phyloP scores from a whole-genome alignment of 2,797 vertebrate genomes.

The Falco naumanni region DNA sequence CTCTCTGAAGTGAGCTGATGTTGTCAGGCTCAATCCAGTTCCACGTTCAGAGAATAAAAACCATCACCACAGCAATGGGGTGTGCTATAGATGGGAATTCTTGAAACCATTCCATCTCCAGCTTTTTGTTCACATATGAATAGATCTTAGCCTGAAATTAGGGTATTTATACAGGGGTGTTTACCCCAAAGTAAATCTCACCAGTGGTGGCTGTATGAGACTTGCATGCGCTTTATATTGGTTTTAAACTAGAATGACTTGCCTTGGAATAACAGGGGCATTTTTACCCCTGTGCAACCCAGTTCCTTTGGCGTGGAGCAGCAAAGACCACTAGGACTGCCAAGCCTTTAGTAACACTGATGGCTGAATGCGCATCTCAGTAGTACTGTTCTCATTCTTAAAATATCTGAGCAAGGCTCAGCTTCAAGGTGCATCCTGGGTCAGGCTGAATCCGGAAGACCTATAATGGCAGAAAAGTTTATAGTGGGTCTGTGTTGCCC shows the following conservation, averaged over 20 bases:
- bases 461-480: not conserved
- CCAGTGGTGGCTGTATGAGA: not conserved
- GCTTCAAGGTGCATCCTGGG: not conserved
- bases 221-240: not conserved
- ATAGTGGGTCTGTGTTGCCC: not conserved
- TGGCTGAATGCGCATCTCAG: not conserved
- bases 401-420: not conserved
- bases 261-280: not conserved
- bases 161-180: not conserved
- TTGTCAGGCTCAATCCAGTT: not conserved
- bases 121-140: not conserved
- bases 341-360: not conserved
- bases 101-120: not conserved
- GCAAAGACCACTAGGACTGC: not conserved
- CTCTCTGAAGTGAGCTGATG: not conserved
- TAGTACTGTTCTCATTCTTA: not conserved
- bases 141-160: not conserved
- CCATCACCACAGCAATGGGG: not conserved
- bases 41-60: not conserved
- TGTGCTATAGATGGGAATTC: not conserved
- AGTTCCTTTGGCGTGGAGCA: accelerated
- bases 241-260: not conserved
- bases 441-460: not conserved
- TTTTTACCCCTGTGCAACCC: not conserved
- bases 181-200: not conserved